Conservation (phyloP, 37 sponge, comb jelly and placozoan species). For the Oopsacas minuta region DNA sequence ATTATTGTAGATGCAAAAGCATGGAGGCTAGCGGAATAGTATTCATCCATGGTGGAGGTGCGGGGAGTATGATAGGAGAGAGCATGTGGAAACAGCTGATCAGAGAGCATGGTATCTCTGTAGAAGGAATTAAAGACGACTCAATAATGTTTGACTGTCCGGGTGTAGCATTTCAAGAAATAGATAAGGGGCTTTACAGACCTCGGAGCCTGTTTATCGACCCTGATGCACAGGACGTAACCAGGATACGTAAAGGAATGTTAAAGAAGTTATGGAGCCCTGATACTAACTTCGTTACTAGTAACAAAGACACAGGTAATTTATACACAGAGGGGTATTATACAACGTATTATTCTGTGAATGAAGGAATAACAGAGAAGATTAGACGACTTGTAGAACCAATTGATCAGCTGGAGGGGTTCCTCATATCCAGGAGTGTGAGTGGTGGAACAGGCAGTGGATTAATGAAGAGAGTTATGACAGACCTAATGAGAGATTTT, state of each 20-base stretch:
- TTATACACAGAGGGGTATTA: conserved; percentile 10
- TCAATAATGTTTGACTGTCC: neutral
- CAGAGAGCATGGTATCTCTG: neutral
- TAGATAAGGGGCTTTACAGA: neutral
- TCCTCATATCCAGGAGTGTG: neutral
- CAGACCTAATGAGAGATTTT: neutral
- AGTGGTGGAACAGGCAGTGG: neutral
- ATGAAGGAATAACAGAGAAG: neutral
- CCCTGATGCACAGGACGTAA: neutral
- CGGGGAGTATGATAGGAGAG: neutral
- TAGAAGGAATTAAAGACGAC: neutral
- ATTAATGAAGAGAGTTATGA: neutral
- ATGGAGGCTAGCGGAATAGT: neutral
- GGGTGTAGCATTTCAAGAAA: neutral
- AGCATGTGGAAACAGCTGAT: neutral
- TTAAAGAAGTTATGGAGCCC: neutral
- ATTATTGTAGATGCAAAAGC: neutral
- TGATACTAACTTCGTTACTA: neutral
- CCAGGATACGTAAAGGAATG: neutral
- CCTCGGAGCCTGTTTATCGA: neutral
- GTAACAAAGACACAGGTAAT: neutral
- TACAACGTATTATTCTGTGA: neutral
- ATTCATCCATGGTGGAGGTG: neutral
- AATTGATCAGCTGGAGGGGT: neutral
- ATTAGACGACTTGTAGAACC: neutral